Conservation (phyloP, 2,888 invertebrate genomes). For the Chrysolina haemoptera region DNA sequence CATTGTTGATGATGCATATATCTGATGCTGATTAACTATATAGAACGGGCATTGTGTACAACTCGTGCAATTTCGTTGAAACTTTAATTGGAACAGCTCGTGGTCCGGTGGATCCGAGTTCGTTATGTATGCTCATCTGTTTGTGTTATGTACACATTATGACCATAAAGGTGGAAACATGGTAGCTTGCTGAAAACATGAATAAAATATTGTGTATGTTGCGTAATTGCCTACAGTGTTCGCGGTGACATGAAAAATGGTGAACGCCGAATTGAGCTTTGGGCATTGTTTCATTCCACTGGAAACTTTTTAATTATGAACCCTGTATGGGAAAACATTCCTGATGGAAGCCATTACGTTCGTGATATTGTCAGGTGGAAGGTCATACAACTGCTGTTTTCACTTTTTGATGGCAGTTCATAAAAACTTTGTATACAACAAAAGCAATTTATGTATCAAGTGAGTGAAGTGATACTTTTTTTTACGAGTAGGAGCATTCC, state of each 20-base stretch:
- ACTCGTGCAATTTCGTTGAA: not conserved
- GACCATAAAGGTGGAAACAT: not conserved
- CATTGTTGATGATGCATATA: not conserved
- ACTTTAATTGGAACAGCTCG: not conserved
- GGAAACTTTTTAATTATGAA: not conserved
- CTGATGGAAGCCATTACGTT: not conserved
- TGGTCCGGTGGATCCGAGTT: not conserved
- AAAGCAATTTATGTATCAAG: too few species aligned
- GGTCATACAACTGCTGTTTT: not conserved
- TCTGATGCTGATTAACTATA: not conserved
- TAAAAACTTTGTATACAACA: too few species aligned
- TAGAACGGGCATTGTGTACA: not conserved
- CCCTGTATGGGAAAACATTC: not conserved
- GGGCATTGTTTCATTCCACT: not conserved
- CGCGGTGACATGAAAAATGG: not conserved
- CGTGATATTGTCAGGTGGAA: not conserved
- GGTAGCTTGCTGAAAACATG: not conserved
- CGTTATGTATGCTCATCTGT: not conserved
- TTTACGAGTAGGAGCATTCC: too few species aligned
- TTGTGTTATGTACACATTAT: not conserved
- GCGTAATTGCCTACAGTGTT: slow-evolving; percentile 4
- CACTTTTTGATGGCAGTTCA: not conserved
- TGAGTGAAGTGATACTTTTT: too few species aligned
- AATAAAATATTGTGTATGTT: slow-evolving; percentile 9
- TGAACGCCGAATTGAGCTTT: not conserved